These are phyloP conservation scores for Eospalax fontanierii DNA, from an alignment of 2,797 vertebrate species.

Conservation along the genomic window DNA sequence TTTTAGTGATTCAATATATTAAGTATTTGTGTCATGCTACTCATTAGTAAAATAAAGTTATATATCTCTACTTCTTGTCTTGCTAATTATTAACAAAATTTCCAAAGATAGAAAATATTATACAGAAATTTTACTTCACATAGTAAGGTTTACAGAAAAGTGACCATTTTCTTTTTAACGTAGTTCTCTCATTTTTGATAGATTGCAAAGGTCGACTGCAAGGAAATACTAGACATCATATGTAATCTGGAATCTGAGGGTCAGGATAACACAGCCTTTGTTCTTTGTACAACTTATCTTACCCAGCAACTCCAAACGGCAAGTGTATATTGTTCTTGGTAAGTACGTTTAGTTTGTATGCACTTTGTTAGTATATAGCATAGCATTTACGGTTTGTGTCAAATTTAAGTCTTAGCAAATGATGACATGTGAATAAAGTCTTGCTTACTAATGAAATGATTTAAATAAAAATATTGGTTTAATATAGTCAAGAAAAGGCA, in stretches of 20 bases:
- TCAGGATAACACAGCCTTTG: constrained; percentile 97
- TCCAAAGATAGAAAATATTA: constrained; percentile 63
- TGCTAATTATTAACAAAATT: constrained; percentile 57
- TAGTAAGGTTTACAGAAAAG: constrained; percentile 69
- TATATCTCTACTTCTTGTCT: constrained; percentile 43
- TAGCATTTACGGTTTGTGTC: constrained; percentile 49
- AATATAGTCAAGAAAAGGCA: constrained; percentile 26
- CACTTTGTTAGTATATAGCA: constrained; percentile 56
- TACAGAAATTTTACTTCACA: constrained; percentile 60
- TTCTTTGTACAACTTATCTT: constrained; percentile 98
- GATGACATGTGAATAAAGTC: constrained; percentile 56
- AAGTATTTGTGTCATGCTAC: constrained; percentile 20
- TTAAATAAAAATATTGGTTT: constrained; percentile 64
- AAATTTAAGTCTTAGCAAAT: constrained; percentile 51
- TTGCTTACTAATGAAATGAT: constrained; percentile 58
- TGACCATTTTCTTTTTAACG: constrained; percentile 78
- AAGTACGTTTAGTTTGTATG: constrained; percentile 87
- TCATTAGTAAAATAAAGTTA: constrained; percentile 58
- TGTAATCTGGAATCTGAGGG: constrained; percentile 98
- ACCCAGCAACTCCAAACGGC: constrained; percentile 98
- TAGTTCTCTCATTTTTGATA: constrained; percentile 85
- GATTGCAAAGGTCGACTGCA: constrained; percentile 98
- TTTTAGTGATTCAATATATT: constrained; percentile 52
- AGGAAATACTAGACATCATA: constrained; percentile 97
- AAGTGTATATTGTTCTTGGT: constrained; percentile 97